These are phyloP conservation scores for Brachyalestes nurse DNA, from an alignment of 2,797 vertebrate genomes.

Conservation along the genomic window DNA sequence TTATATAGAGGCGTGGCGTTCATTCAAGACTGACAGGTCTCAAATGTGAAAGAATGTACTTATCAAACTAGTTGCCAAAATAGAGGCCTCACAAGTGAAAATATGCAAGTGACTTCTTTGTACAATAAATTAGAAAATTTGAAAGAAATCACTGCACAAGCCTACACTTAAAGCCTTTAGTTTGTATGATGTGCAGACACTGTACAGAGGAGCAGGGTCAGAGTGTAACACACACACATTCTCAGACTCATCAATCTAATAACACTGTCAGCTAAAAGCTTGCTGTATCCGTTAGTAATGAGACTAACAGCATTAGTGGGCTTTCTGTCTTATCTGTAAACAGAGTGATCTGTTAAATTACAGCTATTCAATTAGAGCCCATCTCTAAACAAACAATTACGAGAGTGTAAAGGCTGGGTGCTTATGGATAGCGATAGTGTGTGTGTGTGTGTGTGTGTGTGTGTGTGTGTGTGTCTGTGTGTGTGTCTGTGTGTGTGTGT, in stretches of 20 bases:
- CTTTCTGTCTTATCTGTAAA: constrained; percentile 83
- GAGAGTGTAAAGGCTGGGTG: constrained; percentile 27
- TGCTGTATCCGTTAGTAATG: constrained; percentile 76
- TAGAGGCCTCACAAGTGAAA: no score
- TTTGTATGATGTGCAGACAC: no score
- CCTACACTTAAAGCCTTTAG: no score
- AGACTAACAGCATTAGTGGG: constrained; percentile 84
- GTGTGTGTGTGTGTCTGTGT: neutral
- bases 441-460: constrained; percentile 8
- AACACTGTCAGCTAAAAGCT: constrained; percentile 80
- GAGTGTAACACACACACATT: constrained; percentile 25
- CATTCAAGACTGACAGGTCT: constrained; percentile 5
- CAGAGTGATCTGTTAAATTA: constrained; percentile 56
- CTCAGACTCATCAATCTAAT: constrained; percentile 62
- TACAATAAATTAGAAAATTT: no score
- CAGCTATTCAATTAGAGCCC: constrained; percentile 49
- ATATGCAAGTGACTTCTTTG: no score
- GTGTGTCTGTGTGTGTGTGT: no score
- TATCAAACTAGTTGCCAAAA: neutral
- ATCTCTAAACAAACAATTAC: constrained; percentile 46
- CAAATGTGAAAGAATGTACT: neutral
- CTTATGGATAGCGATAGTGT: neutral
- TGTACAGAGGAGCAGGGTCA: constrained; percentile 22
- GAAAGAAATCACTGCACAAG: no score
- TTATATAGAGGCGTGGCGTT: no score